Conservation (phyloP, 2,888 invertebrate genomes). For the Drosophila kokeensis region DNA sequence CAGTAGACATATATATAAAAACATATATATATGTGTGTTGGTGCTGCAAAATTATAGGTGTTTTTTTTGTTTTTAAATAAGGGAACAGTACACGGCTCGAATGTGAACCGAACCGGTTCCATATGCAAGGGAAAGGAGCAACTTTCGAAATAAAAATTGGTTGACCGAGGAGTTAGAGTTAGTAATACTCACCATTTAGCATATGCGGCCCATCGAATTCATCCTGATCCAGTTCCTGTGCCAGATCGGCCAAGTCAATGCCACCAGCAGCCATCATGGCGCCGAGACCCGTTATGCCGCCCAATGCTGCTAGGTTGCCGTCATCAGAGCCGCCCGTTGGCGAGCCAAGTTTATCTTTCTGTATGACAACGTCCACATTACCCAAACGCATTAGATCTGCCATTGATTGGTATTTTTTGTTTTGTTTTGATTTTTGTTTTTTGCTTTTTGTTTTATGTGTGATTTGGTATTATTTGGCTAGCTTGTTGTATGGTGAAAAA, state of each 20-base stretch:
- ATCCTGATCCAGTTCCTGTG: slow-evolving; percentile 89
- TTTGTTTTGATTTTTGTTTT: slow-evolving; percentile 35
- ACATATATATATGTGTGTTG: not conserved
- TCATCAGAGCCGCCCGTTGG: slow-evolving; percentile 95
- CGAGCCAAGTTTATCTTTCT: slow-evolving; percentile 91
- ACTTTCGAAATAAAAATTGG: not conserved
- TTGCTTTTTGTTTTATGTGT: slow-evolving; percentile 21
- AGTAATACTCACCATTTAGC: slow-evolving; percentile 86
- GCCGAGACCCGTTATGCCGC: slow-evolving; percentile 82
- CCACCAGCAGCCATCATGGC: slow-evolving; percentile 86
- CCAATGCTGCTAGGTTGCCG: slow-evolving; percentile 86
- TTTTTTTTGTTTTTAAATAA: slow-evolving; percentile 16
- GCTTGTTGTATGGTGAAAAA: slow-evolving; percentile 29
- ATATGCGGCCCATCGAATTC: slow-evolving; percentile 89
- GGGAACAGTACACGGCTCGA: not conserved
- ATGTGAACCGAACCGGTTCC: slow-evolving; percentile 14
- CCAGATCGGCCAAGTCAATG: slow-evolving; percentile 87
- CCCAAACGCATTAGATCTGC: slow-evolving; percentile 90
- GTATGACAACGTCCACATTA: slow-evolving; percentile 88
- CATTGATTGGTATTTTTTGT: slow-evolving; percentile 84
- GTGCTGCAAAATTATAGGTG: slow-evolving; percentile 7
- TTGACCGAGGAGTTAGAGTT: not conserved
- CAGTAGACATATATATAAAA: not conserved
- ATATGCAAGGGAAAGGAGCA: not conserved
- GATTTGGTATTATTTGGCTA: slow-evolving; percentile 60